Evolutionary conservation across 2,888 invertebrate species (phyloP), one percentile per base, ranked within the genome.

Genomic region (Drosophila leonis): DNA sequence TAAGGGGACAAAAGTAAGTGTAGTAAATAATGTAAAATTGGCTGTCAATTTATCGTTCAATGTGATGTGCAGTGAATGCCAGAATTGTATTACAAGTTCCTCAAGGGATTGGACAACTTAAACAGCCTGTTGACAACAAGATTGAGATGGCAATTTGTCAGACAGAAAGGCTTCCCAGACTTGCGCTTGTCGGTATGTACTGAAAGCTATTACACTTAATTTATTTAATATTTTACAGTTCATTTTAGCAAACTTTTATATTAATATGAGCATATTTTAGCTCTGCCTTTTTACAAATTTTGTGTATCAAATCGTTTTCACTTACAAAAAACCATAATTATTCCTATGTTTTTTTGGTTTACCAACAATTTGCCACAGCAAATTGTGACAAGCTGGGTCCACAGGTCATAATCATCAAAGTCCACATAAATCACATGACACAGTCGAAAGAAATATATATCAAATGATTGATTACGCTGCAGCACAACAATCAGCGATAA

Each of bases 1-100:
- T 75, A 72, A 66, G 54, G 54, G 31, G 33, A 52, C 51, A 48
- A 18, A 18, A 65, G 61, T 42, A 65, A 72, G 65, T 74, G 80
- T 65, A 51, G 83, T 75, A 78, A 82, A 85, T 83, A 82, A 78
- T 82, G 75, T 69, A 61, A 81, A 80, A 75, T 75, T 72, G 60
- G 37, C 66, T 83, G 83, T 80, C 85, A 82, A 70, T 72, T 78
- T 46, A 51, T 57, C 65, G 75, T 63, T 64, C 42, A 75, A 71
- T 63, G 44, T 65, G 44, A 65, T 72, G 62, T 68, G 60, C 61
- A 76, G 29, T 27, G 27, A 64, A 44, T 56, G 62, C 15, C 71
- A 46, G 55, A 15, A 29, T 39, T 65, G 51, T 49, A 59, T 62
- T 33, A 65, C 54, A 75, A 51, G 57, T 54, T 42, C 24, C 39